Evolutionary conservation across 2,888 invertebrate genomes (phyloP).

Genomic region (Miltochrista miniata): DNA sequence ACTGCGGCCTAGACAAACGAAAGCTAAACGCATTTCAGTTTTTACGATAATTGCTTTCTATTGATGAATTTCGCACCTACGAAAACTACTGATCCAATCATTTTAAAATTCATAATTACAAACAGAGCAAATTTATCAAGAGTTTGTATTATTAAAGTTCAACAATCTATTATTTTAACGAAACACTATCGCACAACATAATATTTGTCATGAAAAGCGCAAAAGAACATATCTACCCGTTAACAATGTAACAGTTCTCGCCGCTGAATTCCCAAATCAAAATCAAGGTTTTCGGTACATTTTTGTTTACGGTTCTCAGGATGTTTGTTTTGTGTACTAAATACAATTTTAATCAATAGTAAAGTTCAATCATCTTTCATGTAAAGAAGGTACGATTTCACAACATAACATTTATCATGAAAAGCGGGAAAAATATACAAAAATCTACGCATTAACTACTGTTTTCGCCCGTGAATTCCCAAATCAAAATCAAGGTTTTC

Average conservation of each 20-base stretch:
- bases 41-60: no score
- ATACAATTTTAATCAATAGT: slow-evolving; percentile 49
- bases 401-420: slow-evolving; percentile 7
- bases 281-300: slow-evolving; percentile 61
- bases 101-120: no score
- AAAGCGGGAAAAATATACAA: slow-evolving; percentile 8
- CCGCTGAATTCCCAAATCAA: slow-evolving; percentile 48
- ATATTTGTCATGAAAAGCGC: neutral
- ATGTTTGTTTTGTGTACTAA: slow-evolving; percentile 50
- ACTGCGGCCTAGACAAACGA: no score
- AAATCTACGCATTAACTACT: slow-evolving; percentile 8
- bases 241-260: slow-evolving; percentile 20
- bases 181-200: slow-evolving; percentile 3
- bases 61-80: no score
- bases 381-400: neutral
- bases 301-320: slow-evolving; percentile 49
- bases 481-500: slow-evolving; percentile 59
- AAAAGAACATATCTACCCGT: slow-evolving; percentile 14
- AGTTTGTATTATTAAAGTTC: no score
- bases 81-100: no score
- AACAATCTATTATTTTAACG: no score
- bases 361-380: no score
- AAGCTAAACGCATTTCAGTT: no score
- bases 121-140: no score
- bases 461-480: slow-evolving; percentile 46